These are phyloP conservation scores for Falco biarmicus DNA, from an alignment of 2,797 vertebrate species.

Conservation along the genomic window DNA sequence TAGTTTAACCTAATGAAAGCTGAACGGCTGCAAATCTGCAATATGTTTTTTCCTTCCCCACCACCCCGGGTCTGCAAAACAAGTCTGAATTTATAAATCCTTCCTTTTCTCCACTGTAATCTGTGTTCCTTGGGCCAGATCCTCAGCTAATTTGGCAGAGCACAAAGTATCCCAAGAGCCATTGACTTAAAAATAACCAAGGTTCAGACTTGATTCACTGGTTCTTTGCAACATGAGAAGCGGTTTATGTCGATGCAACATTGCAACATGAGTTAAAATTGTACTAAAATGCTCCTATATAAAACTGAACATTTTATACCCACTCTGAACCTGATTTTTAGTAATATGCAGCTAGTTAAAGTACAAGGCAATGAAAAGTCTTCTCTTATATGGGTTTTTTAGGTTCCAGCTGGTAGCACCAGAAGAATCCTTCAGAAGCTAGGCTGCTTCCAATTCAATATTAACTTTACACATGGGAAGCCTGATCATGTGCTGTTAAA, in stretches of 20 bases:
- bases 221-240: not conserved
- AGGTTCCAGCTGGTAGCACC: not conserved
- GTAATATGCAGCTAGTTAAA: not conserved
- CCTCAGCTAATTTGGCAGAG: constrained; percentile 9
- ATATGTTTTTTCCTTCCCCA: not conserved
- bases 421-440: constrained; percentile 12
- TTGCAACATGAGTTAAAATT: not conserved
- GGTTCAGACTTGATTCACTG: not conserved
- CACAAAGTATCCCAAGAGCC: not conserved
- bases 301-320: not conserved
- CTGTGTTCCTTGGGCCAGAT: not conserved
- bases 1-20: constrained; percentile 12
- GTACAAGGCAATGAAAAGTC: not conserved
- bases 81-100: not conserved
- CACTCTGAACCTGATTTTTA: not conserved
- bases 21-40: not conserved
- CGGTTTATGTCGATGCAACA: not conserved
- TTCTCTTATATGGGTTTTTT: not conserved
- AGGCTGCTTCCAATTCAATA: not conserved
- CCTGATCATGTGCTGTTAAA: constrained; percentile 12
- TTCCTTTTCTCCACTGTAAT: not conserved
- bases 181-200: not conserved
- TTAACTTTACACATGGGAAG: constrained; percentile 40
- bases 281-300: not conserved
- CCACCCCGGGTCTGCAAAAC: not conserved